Conservation (phyloP, 2,797 vertebrate species). For the Hipposideros larvatus region DNA sequence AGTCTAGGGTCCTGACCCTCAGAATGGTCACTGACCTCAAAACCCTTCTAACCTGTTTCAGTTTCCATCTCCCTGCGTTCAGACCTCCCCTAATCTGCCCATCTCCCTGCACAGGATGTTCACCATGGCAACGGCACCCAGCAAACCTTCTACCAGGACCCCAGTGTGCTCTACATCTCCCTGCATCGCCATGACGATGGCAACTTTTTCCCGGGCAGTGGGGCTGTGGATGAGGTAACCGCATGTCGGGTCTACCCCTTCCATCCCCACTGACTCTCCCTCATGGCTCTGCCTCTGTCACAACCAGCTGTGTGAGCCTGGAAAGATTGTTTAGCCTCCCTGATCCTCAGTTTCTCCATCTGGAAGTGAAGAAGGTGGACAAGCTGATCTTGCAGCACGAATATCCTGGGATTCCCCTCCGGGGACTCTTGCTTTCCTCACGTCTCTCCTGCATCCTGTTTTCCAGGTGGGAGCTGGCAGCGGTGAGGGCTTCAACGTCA, state of each 20-base stretch:
- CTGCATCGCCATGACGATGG: slow-evolving; percentile 96
- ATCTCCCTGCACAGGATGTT: slow-evolving; percentile 91
- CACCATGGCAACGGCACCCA: slow-evolving; percentile 98
- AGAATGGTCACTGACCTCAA: background rate
- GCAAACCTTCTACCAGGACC: slow-evolving; percentile 96
- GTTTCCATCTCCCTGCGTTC: background rate
- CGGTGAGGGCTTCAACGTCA: slow-evolving; percentile 96
- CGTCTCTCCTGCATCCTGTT: background rate
- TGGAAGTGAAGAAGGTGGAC: background rate
- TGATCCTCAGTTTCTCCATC: background rate
- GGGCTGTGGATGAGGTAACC: slow-evolving; percentile 94
- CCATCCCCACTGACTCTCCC: background rate
- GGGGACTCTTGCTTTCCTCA: background rate
- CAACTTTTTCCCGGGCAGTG: slow-evolving; percentile 98
- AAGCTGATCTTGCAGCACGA: fast-evolving
- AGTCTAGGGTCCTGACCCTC: background rate
- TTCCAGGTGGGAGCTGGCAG: slow-evolving; percentile 94
- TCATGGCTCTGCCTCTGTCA: background rate
- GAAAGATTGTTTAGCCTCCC: background rate
- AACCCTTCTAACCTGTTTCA: background rate
- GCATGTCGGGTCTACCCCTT: fast-evolving
- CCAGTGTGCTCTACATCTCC: slow-evolving; percentile 96
- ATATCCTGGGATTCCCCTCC: background rate
- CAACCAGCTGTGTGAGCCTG: background rate
- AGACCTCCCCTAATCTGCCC: background rate